These are phyloP conservation scores for Trichonephila clavata DNA, from an alignment of 1,140 invertebrate species.

Conservation along the genomic window DNA sequence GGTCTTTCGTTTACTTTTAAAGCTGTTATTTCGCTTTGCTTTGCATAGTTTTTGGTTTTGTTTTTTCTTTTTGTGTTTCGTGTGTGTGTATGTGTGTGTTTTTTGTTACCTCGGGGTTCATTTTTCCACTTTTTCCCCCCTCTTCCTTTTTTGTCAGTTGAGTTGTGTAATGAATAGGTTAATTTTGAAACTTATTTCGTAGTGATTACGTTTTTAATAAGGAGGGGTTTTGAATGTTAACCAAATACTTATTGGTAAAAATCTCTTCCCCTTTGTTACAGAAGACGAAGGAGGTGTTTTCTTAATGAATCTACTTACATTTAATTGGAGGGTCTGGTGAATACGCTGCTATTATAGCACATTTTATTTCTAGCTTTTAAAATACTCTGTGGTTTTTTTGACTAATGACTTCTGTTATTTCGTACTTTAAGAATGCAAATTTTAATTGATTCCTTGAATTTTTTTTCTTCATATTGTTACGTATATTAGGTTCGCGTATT, in stretches of 20 bases:
- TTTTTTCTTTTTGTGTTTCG: neutral
- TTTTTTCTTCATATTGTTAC: neutral
- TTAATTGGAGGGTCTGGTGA: neutral
- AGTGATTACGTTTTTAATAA: conserved; percentile 65
- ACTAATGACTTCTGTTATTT: conserved; percentile 5
- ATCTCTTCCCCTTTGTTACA: neutral
- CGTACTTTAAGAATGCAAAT: neutral
- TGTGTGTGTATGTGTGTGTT: neutral
- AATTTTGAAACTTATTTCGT: conserved; percentile 58
- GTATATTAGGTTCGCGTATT: no score
- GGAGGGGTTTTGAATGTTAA: conserved; percentile 41
- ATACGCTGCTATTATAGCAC: neutral
- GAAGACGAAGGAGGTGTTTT: neutral
- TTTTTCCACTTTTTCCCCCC: conserved; percentile 17
- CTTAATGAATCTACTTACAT: conserved; percentile 44
- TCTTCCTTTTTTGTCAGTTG: neutral
- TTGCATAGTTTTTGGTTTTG: conserved; percentile 11
- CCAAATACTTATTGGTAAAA: conserved; percentile 55
- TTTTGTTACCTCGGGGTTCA: neutral
- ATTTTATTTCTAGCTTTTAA: conserved; percentile 22
- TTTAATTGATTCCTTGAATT: neutral
- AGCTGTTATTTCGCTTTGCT: conserved; percentile 42
- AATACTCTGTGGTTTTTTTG: conserved; percentile 15
- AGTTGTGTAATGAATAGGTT: conserved; percentile 63
- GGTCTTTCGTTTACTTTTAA: conserved; percentile 48